Conservation (phyloP, 2,888 invertebrate species). For the Leptinotarsa haldemani region DNA sequence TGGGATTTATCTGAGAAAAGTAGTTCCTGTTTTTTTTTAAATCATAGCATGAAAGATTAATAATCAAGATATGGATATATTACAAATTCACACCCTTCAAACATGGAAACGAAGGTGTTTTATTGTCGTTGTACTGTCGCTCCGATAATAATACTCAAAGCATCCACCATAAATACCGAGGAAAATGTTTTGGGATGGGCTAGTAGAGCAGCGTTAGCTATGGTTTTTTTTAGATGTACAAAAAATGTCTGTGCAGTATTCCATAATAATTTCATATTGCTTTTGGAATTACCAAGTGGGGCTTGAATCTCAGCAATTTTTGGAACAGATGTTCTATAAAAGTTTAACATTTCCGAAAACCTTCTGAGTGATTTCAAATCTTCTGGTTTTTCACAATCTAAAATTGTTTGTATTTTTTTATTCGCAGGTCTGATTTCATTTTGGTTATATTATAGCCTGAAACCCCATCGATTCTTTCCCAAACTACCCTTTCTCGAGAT, state of each 20-base stretch:
- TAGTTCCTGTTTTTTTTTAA: neutral
- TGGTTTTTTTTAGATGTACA: neutral
- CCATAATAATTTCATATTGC: slow-evolving; percentile 9
- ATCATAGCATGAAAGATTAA: neutral
- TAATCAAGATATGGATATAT: neutral
- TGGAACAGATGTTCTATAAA: slow-evolving; percentile 19
- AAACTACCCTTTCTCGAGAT: neutral
- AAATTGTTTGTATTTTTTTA: neutral
- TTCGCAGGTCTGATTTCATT: slow-evolving; percentile 6
- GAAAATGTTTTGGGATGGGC: neutral
- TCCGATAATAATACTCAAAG: neutral
- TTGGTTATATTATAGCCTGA: slow-evolving; percentile 47
- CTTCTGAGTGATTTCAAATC: slow-evolving; percentile 10
- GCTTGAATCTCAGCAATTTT: slow-evolving; percentile 25
- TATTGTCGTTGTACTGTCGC: slow-evolving; percentile 7
- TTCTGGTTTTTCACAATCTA: slow-evolving; percentile 2
- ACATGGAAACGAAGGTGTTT: neutral
- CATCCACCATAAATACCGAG: neutral
- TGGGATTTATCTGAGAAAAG: neutral
- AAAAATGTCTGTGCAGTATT: neutral
- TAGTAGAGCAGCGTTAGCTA: neutral
- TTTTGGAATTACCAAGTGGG: slow-evolving; percentile 18
- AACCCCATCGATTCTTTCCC: neutral
- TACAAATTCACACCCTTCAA: neutral
- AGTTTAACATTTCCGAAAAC: slow-evolving; percentile 31